Conservation (phyloP, 2,797 vertebrate genomes). For the Taenioides sp. region DNA sequence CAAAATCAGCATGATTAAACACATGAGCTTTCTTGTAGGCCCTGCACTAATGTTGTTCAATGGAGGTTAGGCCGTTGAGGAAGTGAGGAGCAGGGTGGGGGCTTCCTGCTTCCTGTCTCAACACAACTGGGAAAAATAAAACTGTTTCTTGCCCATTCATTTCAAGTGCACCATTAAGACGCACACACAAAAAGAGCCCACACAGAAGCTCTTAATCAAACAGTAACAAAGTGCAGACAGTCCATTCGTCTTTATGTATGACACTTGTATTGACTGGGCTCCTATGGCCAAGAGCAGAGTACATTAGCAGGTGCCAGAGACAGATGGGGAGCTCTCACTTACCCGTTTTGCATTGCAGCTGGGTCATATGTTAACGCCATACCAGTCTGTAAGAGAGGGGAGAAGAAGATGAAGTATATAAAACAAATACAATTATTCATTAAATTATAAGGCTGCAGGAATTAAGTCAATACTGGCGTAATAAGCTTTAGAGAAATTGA, state of each 20-base stretch:
- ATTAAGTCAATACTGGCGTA: not conserved
- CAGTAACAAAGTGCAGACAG: slow-evolving; percentile 63
- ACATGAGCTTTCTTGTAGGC: no score
- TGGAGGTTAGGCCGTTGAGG: slow-evolving; percentile 60
- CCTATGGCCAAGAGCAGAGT: slow-evolving; percentile 51
- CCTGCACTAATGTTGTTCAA: not conserved
- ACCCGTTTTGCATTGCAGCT: slow-evolving; percentile 96
- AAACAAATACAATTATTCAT: slow-evolving; percentile 1
- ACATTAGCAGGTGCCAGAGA: slow-evolving; percentile 52
- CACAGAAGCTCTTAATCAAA: slow-evolving; percentile 65
- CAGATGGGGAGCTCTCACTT: slow-evolving; percentile 66
- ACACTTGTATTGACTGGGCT: slow-evolving; percentile 57
- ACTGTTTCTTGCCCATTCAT: slow-evolving; percentile 50
- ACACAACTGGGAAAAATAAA: slow-evolving; percentile 50
- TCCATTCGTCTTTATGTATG: slow-evolving; percentile 69
- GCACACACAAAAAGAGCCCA: slow-evolving; percentile 39
- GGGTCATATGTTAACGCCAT: slow-evolving; percentile 97
- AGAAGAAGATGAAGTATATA: slow-evolving; percentile 23
- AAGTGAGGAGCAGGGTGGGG: slow-evolving; percentile 43
- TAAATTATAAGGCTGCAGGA: not conserved
- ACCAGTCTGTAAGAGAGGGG: slow-evolving; percentile 83
- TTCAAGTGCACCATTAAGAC: slow-evolving; percentile 55
- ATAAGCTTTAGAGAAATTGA: not conserved
- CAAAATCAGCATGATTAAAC: no score
- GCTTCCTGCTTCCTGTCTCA: slow-evolving; percentile 64